Evolutionary conservation across 2,113 vertebrate genomes (phyloP).

Genomic region (Mus spicilegus): DNA sequence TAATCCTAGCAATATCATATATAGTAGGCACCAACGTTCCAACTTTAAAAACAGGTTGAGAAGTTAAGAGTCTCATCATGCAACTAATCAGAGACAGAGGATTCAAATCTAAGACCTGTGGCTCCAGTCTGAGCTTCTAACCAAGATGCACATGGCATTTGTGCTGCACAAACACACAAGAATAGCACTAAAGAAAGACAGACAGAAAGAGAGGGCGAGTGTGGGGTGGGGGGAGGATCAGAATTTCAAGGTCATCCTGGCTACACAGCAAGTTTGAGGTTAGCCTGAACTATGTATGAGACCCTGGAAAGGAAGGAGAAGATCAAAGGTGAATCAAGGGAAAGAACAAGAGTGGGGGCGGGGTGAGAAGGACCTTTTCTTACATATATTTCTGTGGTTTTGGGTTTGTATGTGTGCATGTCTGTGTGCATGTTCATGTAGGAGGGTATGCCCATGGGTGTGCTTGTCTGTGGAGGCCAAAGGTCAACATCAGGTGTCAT

Average conservation of each 20-base stretch:
- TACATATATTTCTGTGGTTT: not conserved
- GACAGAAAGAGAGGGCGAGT: not conserved
- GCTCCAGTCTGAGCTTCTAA: not conserved
- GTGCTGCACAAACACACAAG: not conserved
- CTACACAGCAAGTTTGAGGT: not conserved
- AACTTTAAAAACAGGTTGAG: not conserved
- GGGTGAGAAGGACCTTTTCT: not conserved
- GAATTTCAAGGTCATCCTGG: not conserved
- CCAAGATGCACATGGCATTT: not conserved
- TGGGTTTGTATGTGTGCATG: not conserved
- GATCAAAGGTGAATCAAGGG: not conserved
- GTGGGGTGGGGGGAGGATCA: not conserved
- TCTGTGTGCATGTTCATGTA: not conserved
- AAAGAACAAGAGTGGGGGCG: not conserved
- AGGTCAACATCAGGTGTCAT: not conserved
- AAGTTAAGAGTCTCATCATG: not conserved
- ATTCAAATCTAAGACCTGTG: not conserved
- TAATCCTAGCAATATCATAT: not conserved
- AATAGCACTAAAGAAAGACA: not conserved
- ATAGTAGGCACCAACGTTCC: not conserved
- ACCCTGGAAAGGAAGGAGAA: not conserved
- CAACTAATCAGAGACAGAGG: not conserved
- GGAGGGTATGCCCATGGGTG: not conserved
- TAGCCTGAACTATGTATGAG: not conserved
- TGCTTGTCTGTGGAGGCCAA: not conserved